Conservation (phyloP, 2,888 invertebrate genomes). For the Chrysotoxum bicinctum region DNA sequence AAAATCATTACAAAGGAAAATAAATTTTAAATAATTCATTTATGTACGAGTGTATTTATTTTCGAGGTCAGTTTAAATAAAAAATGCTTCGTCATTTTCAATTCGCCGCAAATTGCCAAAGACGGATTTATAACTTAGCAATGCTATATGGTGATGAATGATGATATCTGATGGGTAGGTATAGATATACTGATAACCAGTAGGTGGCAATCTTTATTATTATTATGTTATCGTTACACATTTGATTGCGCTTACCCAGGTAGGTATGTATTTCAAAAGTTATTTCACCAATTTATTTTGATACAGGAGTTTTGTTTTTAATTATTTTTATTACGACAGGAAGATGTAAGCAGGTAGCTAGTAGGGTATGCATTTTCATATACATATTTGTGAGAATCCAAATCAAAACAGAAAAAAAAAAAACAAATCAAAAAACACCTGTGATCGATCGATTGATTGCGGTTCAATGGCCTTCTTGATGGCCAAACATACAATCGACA, state of each 20-base stretch:
- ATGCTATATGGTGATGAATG: too few relatives aligned
- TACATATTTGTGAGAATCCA: neutral
- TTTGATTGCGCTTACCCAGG: neutral
- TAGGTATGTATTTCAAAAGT: neutral
- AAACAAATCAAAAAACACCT: too few relatives aligned
- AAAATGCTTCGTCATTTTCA: neutral
- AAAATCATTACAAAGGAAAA: neutral
- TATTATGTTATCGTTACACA: neutral
- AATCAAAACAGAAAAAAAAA: too few relatives aligned
- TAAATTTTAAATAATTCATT: neutral
- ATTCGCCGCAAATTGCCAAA: neutral
- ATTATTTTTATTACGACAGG: neutral
- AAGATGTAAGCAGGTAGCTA: neutral
- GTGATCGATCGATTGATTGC: conserved; percentile 1
- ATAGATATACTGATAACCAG: neutral
- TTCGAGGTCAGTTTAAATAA: neutral
- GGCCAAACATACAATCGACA: conserved; percentile 15
- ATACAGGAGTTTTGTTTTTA: neutral
- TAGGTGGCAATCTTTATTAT: neutral
- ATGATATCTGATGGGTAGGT: neutral
- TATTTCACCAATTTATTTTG: neutral
- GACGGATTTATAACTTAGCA: neutral
- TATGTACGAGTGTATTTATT: neutral
- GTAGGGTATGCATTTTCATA: neutral
- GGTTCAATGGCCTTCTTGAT: conserved; percentile 24